Conservation (phyloP, 2,888 invertebrate species). For the Pyrochroa serraticornis region DNA sequence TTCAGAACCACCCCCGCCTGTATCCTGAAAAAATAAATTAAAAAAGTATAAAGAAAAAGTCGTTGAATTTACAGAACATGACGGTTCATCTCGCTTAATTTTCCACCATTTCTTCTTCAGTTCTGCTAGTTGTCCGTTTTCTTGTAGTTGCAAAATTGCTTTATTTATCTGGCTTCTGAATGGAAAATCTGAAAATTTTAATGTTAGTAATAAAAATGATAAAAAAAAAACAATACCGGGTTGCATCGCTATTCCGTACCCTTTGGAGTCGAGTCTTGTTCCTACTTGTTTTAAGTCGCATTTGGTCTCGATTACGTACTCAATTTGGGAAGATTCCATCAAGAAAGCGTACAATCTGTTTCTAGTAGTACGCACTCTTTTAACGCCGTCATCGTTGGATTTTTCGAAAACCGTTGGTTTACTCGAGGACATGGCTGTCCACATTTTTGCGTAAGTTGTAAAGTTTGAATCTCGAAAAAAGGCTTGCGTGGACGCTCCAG, state of each 20-base stretch:
- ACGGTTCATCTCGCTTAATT: conserved; percentile 59
- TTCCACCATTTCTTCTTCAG: conserved; percentile 95
- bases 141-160: conserved; percentile 87
- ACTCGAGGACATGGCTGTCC: conserved; percentile 74
- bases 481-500: conserved; percentile 88
- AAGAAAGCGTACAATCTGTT: conserved; percentile 87
- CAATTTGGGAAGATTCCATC: conserved; percentile 95
- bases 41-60: neutral
- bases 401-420: conserved; percentile 81
- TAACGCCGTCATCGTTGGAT: conserved; percentile 84
- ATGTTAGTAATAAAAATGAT: too few relatives aligned
- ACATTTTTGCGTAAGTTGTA: conserved; percentile 47
- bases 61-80: conserved; percentile 41
- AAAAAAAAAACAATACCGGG: too few relatives aligned
- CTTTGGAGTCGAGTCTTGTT: conserved; percentile 83
- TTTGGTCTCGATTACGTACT: conserved; percentile 85
- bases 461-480: conserved; percentile 78
- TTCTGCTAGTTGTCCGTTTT: conserved; percentile 79
- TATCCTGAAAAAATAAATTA: neutral
- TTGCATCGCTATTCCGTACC: conserved; percentile 92
- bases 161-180: conserved; percentile 84
- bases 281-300: conserved; percentile 87
- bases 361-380: conserved; percentile 79
- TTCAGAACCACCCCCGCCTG: neutral
- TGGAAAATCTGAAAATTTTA: conserved; percentile 78